A percentile compares a stretch with the other conserved stretches of the same genome.
These are phyloP conservation scores for Drosophila trapezifrons DNA, from an alignment of 1,140 invertebrate genomes.

Conservation along the genomic window DNA sequence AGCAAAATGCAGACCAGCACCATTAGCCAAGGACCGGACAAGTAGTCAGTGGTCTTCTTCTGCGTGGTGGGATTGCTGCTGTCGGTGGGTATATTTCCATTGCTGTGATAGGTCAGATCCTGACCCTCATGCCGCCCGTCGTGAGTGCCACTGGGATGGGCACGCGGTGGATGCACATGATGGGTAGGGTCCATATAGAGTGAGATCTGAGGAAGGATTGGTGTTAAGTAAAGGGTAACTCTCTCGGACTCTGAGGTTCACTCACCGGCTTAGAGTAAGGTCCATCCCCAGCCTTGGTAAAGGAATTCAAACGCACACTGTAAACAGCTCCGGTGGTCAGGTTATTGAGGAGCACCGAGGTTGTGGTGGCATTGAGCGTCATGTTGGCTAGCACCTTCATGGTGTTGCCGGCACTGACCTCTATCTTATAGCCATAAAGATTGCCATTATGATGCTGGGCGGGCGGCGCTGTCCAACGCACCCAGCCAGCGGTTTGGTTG, in stretches of 20 bases:
- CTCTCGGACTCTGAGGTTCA: accelerated
- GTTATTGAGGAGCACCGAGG: constrained; percentile 89
- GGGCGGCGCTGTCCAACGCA: constrained; percentile 92
- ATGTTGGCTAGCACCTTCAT: constrained; percentile 88
- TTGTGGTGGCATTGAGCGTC: constrained; percentile 89
- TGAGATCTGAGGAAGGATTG: constrained; percentile 55
- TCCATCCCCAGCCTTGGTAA: constrained; percentile 89
- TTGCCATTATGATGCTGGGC: constrained; percentile 92
- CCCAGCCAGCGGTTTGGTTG: constrained; percentile 89
- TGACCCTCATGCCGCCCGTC: constrained; percentile 67
- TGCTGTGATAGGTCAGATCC: constrained; percentile 68
- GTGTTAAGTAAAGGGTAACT: not conserved
- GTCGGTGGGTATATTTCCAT: constrained; percentile 56
- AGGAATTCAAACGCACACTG: constrained; percentile 89
- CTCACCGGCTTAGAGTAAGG: constrained; percentile 88
- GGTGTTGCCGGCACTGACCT: constrained; percentile 82
- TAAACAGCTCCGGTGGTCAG: constrained; percentile 89
- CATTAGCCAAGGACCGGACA: constrained; percentile 91
- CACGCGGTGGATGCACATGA: constrained; percentile 85
- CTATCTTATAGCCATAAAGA: constrained; percentile 92
- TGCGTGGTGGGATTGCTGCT: constrained; percentile 74
- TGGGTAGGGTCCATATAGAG: constrained; percentile 87
- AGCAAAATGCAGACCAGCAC: constrained; percentile 87
- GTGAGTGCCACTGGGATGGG: constrained; percentile 85
- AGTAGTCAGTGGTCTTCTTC: constrained; percentile 83